Percentiles rank a stretch among this genome's conserved stretches.
phyloP scores from a whole-genome alignment of 2,113 vertebrate genomes.

The Mesocricetus auratus region DNA sequence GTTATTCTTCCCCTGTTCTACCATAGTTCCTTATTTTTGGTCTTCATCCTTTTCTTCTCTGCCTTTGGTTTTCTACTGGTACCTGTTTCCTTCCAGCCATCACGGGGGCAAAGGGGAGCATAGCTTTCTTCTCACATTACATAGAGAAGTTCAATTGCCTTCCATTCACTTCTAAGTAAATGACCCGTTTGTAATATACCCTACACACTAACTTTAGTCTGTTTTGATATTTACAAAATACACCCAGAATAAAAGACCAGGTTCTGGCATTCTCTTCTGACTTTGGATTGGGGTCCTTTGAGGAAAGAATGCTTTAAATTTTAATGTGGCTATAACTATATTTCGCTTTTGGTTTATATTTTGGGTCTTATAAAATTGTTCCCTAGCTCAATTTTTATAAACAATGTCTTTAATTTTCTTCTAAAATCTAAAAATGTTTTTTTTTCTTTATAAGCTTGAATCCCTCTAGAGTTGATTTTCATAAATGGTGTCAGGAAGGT shows the following conservation, averaged over 20 bases:
- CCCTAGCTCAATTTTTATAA: neutral
- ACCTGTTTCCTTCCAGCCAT: neutral
- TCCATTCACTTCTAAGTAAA: neutral
- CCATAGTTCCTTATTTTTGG: neutral
- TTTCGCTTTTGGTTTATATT: neutral
- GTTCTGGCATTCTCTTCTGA: neutral
- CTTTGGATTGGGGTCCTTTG: neutral
- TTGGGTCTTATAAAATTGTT: neutral
- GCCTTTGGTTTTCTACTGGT: neutral
- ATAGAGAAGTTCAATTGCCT: neutral
- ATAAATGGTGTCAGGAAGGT: neutral
- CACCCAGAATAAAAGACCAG: neutral
- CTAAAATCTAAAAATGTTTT: neutral
- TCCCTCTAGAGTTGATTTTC: neutral
- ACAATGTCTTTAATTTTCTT: conserved; percentile 23
- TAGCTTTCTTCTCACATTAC: neutral
- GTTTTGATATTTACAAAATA: conserved; percentile 19
- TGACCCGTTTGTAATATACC: neutral
- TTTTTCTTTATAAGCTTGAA: neutral
- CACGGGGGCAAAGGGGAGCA: neutral
- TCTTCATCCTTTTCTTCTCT: neutral
- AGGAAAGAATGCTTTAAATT: conserved; percentile 1
- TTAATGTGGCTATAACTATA: neutral
- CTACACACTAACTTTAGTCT: neutral
- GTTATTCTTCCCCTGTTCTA: neutral